Conservation (phyloP, 2,888 invertebrate genomes). For the Metallyticus violacea region DNA sequence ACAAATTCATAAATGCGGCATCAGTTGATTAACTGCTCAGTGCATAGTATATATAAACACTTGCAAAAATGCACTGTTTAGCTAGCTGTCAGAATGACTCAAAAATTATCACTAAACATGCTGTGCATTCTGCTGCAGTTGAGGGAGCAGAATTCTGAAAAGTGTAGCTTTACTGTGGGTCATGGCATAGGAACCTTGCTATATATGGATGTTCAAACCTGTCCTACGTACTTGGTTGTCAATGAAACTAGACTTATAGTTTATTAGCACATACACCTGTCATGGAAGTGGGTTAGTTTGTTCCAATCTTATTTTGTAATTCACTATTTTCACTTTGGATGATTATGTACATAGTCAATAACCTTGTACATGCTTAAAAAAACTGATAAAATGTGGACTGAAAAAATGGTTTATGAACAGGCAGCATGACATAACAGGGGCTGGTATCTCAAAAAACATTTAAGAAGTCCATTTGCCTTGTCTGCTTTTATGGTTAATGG, state of each 20-base stretch:
- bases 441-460: background rate
- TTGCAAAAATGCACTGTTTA: too few species aligned
- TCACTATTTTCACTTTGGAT: background rate
- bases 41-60: too few species aligned
- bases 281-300: background rate
- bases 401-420: background rate
- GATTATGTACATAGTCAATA: background rate
- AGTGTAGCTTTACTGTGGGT: too few species aligned
- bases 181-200: too few species aligned
- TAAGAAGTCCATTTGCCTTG: too few species aligned
- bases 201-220: too few species aligned
- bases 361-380: background rate
- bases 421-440: background rate
- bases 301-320: background rate
- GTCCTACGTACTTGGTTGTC: background rate
- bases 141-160: too few species aligned
- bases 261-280: background rate
- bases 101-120: too few species aligned
- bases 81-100: too few species aligned
- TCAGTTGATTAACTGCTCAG: too few species aligned
- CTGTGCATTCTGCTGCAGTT: too few species aligned
- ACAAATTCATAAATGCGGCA: too few species aligned
- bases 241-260: background rate
- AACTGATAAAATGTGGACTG: background rate
- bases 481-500: background rate